A percentile compares a stretch with the other conserved stretches of the same genome.
Conservation (phyloP, 2,888 invertebrate genomes). For the Stenotaenia linearis region DNA sequence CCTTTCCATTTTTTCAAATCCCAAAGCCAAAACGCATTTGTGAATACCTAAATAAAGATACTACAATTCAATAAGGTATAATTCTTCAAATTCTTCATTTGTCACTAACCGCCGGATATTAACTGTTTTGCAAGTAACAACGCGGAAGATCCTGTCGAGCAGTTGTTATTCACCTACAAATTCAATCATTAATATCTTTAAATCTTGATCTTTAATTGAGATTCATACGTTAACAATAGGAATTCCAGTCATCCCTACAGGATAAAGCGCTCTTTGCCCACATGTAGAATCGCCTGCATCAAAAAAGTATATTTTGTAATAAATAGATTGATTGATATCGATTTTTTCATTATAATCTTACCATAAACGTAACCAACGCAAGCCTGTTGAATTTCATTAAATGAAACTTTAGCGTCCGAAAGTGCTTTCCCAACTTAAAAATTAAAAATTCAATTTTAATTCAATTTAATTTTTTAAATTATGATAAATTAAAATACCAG, state of each 20-base stretch:
- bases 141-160: constrained; percentile 93
- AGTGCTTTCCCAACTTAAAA: constrained; percentile 69
- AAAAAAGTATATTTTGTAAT: neutral
- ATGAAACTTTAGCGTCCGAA: constrained; percentile 70
- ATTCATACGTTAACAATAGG: constrained; percentile 79
- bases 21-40: constrained; percentile 84
- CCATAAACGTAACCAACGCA: constrained; percentile 89
- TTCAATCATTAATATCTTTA: neutral
- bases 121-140: constrained; percentile 84
- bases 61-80: neutral
- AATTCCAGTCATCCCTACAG: constrained; percentile 91
- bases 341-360: constrained; percentile 42
- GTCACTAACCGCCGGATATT: constrained; percentile 63
- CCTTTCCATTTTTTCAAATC: constrained; percentile 97
- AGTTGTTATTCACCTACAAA: constrained; percentile 81
- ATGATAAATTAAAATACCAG: constrained; percentile 49
- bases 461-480: neutral
- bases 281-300: constrained; percentile 76
- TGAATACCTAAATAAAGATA: constrained; percentile 55
- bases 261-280: constrained; percentile 91
- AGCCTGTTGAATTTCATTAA: constrained; percentile 77
- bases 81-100: neutral
- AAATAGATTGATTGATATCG: neutral
- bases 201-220: neutral
- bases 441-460: neutral